Conservation (phyloP, 1,140 invertebrate species). For the Bradysia coprophila region DNA sequence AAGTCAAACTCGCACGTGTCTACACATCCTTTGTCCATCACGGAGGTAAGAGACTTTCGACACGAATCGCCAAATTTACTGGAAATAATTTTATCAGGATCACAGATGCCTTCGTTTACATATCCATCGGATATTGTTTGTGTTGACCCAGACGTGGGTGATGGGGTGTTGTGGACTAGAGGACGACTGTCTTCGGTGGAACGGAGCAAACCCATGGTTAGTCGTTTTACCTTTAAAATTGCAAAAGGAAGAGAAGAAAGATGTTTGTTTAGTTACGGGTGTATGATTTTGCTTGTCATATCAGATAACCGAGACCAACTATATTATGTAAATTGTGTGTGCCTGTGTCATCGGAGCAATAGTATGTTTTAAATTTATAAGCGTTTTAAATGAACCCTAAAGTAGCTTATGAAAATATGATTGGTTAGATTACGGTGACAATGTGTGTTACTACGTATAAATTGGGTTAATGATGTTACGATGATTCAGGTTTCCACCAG, state of each 20-base stretch:
- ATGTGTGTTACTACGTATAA: too few relatives aligned
- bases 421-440: too few relatives aligned
- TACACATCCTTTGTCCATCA: constrained; percentile 14
- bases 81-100: constrained; percentile 29
- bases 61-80: constrained; percentile 24
- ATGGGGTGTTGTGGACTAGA: constrained; percentile 31
- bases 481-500: too few relatives aligned
- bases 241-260: too few relatives aligned
- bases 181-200: constrained; percentile 37
- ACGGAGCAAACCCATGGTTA: constrained; percentile 20
- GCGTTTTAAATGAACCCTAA: too few relatives aligned
- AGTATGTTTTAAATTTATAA: too few relatives aligned
- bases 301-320: not conserved
- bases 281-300: too few relatives aligned
- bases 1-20: constrained; percentile 19
- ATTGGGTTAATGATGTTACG: too few relatives aligned
- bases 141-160: constrained; percentile 28
- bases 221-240: constrained; percentile 17
- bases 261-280: too few relatives aligned
- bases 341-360: too few relatives aligned
- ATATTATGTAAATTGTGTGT: not conserved
- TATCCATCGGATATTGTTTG: constrained; percentile 46
- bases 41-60: constrained; percentile 20
- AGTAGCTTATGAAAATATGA: too few relatives aligned
- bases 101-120: constrained; percentile 50